Evolutionary conservation across 1,140 invertebrate species (phyloP), one percentile per base, ranked within the genome.

Genomic region (Penaeus chinensis): DNA sequence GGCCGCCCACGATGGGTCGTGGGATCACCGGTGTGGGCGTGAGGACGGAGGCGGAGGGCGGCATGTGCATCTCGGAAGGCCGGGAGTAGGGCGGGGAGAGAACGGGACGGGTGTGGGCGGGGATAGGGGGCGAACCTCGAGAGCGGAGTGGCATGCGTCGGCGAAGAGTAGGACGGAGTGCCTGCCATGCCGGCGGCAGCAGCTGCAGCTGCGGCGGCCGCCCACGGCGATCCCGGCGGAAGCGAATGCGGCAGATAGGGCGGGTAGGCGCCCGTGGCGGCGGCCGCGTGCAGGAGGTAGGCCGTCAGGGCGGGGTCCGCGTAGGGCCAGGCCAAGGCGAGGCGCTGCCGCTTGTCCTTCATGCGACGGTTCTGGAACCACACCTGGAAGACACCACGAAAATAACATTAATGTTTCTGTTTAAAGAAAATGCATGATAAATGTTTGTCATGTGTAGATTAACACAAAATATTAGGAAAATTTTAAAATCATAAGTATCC

Each of bases 281-380:
- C 96, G 0, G 97, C 96, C 0, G 97, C 97, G 91, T 98, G 97
- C 1, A 98, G 93, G 13, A 99, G 94, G n/a, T 96, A 96, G 0
- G 97, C 97, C 0, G 97, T 97, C 88, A 99, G 95, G 1, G 96
- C 94, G 8, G 97, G 97, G 91, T 99, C 98, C 0, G 96, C 96
- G 92, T 98, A 98, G 0, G 98, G 98, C 98, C 98, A 99, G 0
- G 96, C 95, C 79, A 99, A 94, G 0, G 98, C 96, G 92, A 99
- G 95, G 16, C 97, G 93, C 91, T 99, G 98, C 0, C 98, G 94
- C 91, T 99, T 99, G 93, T 99, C 97, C 92, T 99, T 99, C 98
- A 99, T 99, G 24, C 98, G 94, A 20, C 98, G 94, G 91, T 99
- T 99, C 94, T 99, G 98, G 92, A 99, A 99, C 98, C 98, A 99